Evolutionary conservation across 2,113 vertebrate genomes (phyloP), one percentile per base, ranked within the genome.

Genomic region (Albula goreensis): DNA sequence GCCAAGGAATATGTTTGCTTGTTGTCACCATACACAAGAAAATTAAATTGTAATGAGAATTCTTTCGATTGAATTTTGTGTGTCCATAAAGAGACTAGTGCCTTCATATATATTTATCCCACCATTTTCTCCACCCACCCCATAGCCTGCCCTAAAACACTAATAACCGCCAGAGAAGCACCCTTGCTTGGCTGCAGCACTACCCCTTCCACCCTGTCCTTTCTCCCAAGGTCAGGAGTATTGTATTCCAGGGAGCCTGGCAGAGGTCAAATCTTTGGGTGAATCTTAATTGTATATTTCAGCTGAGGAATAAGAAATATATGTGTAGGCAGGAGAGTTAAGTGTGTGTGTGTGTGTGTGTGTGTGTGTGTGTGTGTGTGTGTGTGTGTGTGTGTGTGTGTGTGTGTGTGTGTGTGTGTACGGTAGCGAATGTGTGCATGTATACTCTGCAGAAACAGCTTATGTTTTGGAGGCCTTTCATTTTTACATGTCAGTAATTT

Each of bases 281-380:
- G 50, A 50, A 84, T 77, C 51, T 53, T 77, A 84, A 78, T 84
- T 84, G 83, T 17, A 12, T 77, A 74, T 74, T 50, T 77, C 22
- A 50, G 10, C 63, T 77, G 13, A 74, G 70, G 70, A 74, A 74
- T 74, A 74, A 22, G n/a, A 84, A 77, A 77, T 70, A 52, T 5
- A 2, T 77, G 60, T 17, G 7, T 0, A 12, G 53, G 12, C 6
- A 56, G 12, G 13, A 83, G 22, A 83, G 12, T 22, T 22, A 63
- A 41, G 31, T 41, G 66, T 4, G 17, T 66, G 60, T 66, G 60
- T 63, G 60, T 22, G 12, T 60, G 12, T 15, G 57, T 60, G 57
- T 60, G 12, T 60, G 57, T 13, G 57, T 13, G 57, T 8, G 57
- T 60, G 57, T 60, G 56, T 60, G 4, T 60, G 56, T 60, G 56